Evolutionary conservation across 2,797 vertebrate species (phyloP), one percentile per base, ranked within the genome.

Genomic region (Buphagus erythrorhynchus): DNA sequence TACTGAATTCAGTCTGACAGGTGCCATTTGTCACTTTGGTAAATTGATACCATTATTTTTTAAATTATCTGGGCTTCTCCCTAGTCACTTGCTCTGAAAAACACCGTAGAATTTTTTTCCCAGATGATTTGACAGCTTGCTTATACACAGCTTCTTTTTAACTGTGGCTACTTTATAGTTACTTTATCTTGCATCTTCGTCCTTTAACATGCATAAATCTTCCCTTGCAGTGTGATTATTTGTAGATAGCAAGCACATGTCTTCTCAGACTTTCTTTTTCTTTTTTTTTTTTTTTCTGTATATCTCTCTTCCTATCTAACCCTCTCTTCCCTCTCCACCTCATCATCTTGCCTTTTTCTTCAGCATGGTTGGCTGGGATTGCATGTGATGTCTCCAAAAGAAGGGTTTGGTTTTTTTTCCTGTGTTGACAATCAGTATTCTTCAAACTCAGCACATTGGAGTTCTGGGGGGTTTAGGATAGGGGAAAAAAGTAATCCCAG

Each of bases 11-110:
- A 75, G 43, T 36, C 72, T 91, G 68, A 88, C 68, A 80, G 45
- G 46, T 91, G 78, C 31, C 57, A 83, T 85, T 93, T 93, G 49
- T 92, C 77, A 72, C 67, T 69, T 68, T 46, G 29, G 57, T 72
- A 92, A 86, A 94, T 31, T 83, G 65, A 86, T 35, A 36, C 16
- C 11, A 35, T 74, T 86, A 57, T 77, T 77, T 91, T 90, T 78
- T 8, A 42, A 74, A 91, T 79, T 84, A 51, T 26, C 69, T 92
- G 40, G 3, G 59, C 52, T 86, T 93, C 24, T 63, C 7, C 20
- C 49, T 49, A 11, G 36, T 63, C 31, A 17, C 10, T 91, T 89
- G 33, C 42, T 80, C 62, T 69, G 62, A 51, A 31, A 86, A 65
- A 35, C 25, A 71, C 3, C n/a, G 29, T 24, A 69, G 58, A 81